These are phyloP conservation scores for Uloborus diversus DNA, from an alignment of 1,140 invertebrate species.

Conservation along the genomic window DNA sequence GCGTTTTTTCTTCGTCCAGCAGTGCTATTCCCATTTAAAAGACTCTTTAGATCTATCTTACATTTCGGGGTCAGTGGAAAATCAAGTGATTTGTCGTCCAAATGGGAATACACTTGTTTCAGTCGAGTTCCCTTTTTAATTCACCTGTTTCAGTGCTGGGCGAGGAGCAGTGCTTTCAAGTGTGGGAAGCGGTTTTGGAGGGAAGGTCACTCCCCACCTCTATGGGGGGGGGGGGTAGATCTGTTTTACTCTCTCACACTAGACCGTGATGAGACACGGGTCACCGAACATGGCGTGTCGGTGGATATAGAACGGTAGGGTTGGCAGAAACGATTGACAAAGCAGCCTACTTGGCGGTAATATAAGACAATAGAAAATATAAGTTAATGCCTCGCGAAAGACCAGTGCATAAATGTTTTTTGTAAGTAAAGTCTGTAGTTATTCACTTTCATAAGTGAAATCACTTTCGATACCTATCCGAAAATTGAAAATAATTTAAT, in stretches of 20 bases:
- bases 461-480: no score
- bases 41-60: no score
- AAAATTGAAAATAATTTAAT: no score
- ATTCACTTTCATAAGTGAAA: no score
- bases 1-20: no score
- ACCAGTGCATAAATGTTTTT: neutral
- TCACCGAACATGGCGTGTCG: slow-evolving; percentile 49
- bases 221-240: neutral
- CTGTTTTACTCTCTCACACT: slow-evolving; percentile 45
- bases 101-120: slow-evolving; percentile 10
- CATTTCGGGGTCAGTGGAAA: slow-evolving; percentile 35
- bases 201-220: slow-evolving; percentile 2
- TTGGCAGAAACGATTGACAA: neutral
- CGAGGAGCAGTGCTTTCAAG: slow-evolving; percentile 16
- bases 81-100: slow-evolving; percentile 14
- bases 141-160: slow-evolving; percentile 23
- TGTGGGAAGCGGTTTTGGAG: slow-evolving; percentile 37
- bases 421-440: no score
- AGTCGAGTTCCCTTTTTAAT: slow-evolving; percentile 40
- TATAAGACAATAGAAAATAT: neutral
- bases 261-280: slow-evolving; percentile 34
- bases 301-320: neutral
- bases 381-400: neutral
- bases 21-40: no score
- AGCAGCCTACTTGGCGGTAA: neutral